Evolutionary conservation across 2,888 invertebrate species (phyloP).

Genomic region (Drosophila antonietae): DNA sequence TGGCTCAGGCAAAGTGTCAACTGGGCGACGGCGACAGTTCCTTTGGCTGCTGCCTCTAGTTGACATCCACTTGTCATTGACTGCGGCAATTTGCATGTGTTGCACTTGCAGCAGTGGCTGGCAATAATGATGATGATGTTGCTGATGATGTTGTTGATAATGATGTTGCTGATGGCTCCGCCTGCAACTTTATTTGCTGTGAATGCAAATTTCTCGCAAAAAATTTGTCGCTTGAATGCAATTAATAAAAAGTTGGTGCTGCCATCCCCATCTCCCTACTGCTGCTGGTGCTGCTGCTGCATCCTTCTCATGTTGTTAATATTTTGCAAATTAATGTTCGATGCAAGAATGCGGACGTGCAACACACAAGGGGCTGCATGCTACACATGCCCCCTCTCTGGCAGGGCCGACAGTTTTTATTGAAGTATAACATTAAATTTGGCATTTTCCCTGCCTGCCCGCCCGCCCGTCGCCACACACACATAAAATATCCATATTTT

Average conservation of each 20-base stretch:
- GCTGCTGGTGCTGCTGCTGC: constrained; percentile 12
- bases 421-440: constrained; percentile 79
- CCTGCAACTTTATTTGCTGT: constrained; percentile 69
- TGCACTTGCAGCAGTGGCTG: constrained; percentile 38
- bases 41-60: constrained; percentile 40
- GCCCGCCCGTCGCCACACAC: constrained; percentile 17
- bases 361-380: constrained; percentile 24
- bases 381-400: constrained; percentile 20
- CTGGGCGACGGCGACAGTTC: constrained; percentile 24
- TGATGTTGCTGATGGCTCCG: constrained; percentile 55
- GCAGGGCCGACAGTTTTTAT: constrained; percentile 66
- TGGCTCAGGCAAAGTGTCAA: constrained; percentile 35
- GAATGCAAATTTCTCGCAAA: constrained; percentile 54
- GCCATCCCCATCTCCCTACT: constrained; percentile 22
- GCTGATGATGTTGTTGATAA: constrained; percentile 33
- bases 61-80: constrained; percentile 76
- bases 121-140: neutral
- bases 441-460: constrained; percentile 57
- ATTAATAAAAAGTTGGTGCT: constrained; percentile 79
- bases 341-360: constrained; percentile 77
- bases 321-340: constrained; percentile 79
- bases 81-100: constrained; percentile 68
- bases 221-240: constrained; percentile 76
- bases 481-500: constrained; percentile 62
- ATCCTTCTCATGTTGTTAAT: constrained; percentile 69